A percentile compares a stretch with the other conserved stretches of the same genome.
Evolutionary conservation across 2,888 invertebrate species (phyloP).

Genomic region (Plebejus anna): DNA sequence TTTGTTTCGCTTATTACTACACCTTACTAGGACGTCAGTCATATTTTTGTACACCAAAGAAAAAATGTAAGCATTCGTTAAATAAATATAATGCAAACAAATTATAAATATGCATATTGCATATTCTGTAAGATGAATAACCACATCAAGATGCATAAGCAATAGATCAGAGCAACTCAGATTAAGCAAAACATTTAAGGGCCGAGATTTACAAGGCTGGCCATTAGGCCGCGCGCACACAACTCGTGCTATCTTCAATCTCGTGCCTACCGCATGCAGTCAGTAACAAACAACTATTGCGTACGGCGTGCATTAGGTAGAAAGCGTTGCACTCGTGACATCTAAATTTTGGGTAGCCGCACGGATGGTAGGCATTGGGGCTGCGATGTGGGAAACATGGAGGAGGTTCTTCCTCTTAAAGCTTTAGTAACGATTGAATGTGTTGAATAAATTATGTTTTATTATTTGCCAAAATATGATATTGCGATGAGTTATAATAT

Average conservation of each 20-base stretch:
- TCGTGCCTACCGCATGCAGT: slow-evolving; percentile 59
- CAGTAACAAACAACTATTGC: slow-evolving; percentile 73
- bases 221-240: slow-evolving; percentile 50
- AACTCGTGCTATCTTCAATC: slow-evolving; percentile 74
- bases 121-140: neutral
- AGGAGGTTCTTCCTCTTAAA: neutral
- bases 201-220: slow-evolving; percentile 46
- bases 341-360: slow-evolving; percentile 77
- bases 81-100: no score
- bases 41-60: no score
- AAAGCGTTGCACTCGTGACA: slow-evolving; percentile 73
- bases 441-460: no score
- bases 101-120: no score
- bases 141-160: slow-evolving; percentile 14
- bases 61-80: no score
- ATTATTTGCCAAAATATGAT: no score
- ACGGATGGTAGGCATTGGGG: slow-evolving; percentile 46
- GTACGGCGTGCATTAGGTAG: slow-evolving; percentile 63
- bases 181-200: slow-evolving; percentile 36
- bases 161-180: slow-evolving; percentile 33
- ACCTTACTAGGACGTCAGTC: no score
- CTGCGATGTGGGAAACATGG: slow-evolving; percentile 27
- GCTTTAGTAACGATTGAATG: neutral
- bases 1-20: no score
- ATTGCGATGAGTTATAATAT: no score